Base-by-base conservation (phyloP, 1,140 invertebrate species). In the Lepidostoma basale region DNA sequence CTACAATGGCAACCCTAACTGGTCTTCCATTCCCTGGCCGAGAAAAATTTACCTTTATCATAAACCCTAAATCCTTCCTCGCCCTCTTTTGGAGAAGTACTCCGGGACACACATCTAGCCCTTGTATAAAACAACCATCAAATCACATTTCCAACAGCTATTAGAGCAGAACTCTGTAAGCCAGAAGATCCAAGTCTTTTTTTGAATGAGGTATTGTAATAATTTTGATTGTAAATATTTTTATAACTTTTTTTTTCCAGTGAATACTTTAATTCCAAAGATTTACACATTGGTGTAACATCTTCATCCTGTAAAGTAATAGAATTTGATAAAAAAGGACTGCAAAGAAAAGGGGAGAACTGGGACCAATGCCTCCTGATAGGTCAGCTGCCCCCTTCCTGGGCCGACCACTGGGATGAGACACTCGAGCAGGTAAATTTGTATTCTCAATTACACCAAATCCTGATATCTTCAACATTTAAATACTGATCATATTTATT, bases 261-360 rank as follows among this genome's bases (percentile, higher is more conserved):
- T 80, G 87, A 91, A 78, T 92, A 92, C 78, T 88, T 87, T 75
- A 90, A 91, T 79, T 87, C 87, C 40, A 88, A 88, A 78, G 90
- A 93, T 83, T 85, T 94, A 49, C 92, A 94, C 78, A 93, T 93
- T 78, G 91, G 91, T 40, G 86, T 94, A 62, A 93, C 91, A 44
- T 89, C 88, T 74, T 92, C 89, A 52, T 83, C 83, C 66, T 90
- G 91, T 49, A 83, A 82, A 76, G 89, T 93, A 16, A 86, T 91
- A 64, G 92, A 93, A 81, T 93, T 90, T 79, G 90, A 92, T 84
- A 85, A 85, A 72, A 80, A 88, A 73, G 92, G 92, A 20, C 81
- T 93, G 10, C 83, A 76, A 49, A 79, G 79, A 68, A 81, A 79
- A 68, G 82, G 79, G 76, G 76, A 76, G 63, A 71, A 75, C 56